phyloP scores from a whole-genome alignment of 2,888 invertebrate species.

The Invenusta paracnida region DNA sequence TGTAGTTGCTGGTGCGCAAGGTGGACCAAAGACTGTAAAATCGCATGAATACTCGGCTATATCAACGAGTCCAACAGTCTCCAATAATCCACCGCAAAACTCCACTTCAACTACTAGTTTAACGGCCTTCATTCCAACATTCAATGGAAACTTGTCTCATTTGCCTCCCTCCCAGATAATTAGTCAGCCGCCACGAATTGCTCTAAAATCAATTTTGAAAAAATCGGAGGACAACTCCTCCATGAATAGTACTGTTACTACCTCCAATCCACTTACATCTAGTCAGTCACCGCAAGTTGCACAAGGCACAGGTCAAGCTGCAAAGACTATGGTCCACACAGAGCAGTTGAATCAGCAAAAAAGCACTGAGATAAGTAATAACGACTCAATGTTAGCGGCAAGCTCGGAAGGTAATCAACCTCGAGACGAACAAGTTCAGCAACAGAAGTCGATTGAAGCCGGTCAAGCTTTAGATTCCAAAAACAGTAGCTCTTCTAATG shows the following conservation, averaged over 20 bases:
- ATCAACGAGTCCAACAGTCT: background rate
- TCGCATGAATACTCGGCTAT: background rate
- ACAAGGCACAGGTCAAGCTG: background rate
- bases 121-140: background rate
- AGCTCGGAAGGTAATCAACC: background rate
- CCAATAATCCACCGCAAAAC: background rate
- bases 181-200: background rate
- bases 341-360: background rate
- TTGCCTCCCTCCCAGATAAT: background rate
- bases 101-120: background rate
- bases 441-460: background rate
- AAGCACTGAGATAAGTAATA: background rate
- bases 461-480: too few relatives aligned
- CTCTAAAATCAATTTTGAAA: background rate
- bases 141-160: background rate
- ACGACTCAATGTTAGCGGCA: too few relatives aligned
- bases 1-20: background rate
- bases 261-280: background rate
- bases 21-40: background rate
- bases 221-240: background rate
- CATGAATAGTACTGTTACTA: background rate
- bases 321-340: background rate
- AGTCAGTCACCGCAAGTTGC: background rate
- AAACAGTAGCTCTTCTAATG: too few relatives aligned
- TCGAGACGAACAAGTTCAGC: background rate